Conservation (phyloP, 1,140 invertebrate genomes). For the Aphelenchoides avenae region DNA sequence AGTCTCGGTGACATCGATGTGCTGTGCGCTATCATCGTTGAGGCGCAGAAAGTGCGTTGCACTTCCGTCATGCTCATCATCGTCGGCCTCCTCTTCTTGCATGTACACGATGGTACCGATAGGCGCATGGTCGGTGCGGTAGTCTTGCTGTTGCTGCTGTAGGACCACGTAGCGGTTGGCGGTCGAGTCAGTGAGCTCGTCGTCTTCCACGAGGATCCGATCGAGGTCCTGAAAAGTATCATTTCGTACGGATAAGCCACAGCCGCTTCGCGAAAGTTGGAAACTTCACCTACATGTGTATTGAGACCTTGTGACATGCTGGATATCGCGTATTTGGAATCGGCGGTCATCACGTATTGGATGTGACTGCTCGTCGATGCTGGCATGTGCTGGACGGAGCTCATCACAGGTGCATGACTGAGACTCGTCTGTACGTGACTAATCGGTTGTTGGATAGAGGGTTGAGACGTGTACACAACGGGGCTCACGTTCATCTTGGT, state of each 20-base stretch:
- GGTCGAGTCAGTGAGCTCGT: neutral
- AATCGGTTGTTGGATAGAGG: neutral
- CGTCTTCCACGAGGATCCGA: conserved; percentile 1
- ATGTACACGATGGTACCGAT: conserved; percentile 8
- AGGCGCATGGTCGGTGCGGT: neutral
- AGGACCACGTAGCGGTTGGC: conserved; percentile 3
- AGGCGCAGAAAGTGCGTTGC: too few species aligned
- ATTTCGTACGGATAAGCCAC: neutral
- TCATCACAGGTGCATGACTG: too few species aligned
- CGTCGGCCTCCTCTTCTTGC: neutral
- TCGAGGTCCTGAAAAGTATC: conserved; percentile 1
- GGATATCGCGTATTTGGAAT: too few species aligned
- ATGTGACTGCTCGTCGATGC: conserved; percentile 3
- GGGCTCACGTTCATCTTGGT: neutral
- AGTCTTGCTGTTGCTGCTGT: conserved; percentile 2
- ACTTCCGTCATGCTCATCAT: too few species aligned
- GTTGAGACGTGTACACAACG: neutral
- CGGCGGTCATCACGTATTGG: too few species aligned
- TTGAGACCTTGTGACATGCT: too few species aligned
- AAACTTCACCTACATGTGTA: too few species aligned
- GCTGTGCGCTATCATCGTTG: neutral
- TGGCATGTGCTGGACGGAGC: too few species aligned
- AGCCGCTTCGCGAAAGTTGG: neutral
- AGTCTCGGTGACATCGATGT: neutral
- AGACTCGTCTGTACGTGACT: neutral